Evolutionary conservation across 2,888 invertebrate species (phyloP).

Genomic region (Cinara cedri): DNA sequence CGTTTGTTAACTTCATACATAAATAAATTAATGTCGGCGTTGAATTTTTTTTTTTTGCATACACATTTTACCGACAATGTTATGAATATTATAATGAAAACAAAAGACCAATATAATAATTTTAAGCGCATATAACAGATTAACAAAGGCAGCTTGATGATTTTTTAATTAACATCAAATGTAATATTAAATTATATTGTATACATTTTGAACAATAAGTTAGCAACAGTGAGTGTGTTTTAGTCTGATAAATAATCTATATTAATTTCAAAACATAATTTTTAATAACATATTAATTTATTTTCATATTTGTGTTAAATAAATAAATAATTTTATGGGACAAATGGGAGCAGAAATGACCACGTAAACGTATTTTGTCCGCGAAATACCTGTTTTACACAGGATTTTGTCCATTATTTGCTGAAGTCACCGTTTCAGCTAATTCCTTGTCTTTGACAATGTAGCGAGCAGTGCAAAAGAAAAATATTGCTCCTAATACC

Average conservation of each 20-base stretch:
- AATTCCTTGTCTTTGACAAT: conserved; percentile 78
- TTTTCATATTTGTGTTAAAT: too few species aligned
- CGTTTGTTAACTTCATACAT: too few species aligned
- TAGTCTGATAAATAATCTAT: background rate
- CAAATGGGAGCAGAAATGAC: conserved; percentile 49
- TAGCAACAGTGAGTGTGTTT: background rate
- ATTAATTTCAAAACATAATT: too few species aligned
- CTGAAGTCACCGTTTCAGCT: conserved; percentile 71
- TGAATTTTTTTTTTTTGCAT: background rate
- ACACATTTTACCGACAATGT: background rate
- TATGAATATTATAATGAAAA: background rate
- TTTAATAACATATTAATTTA: too few species aligned
- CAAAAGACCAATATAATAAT: background rate
- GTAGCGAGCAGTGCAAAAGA: conserved; percentile 84
- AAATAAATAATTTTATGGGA: conserved; percentile 19
- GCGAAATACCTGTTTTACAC: conserved; percentile 18
- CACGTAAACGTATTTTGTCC: conserved; percentile 45
- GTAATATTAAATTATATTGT: background rate
- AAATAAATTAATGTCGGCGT: background rate
- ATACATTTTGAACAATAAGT: background rate
- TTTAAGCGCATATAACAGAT: background rate
- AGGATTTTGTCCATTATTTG: conserved; percentile 37
- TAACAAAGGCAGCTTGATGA: conserved; percentile 10
- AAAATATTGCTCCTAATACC: conserved; percentile 90
- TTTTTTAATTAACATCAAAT: background rate